A percentile compares a stretch with the other conserved stretches of the same genome.
phyloP scores from a whole-genome alignment of 1,140 invertebrate species.

The Cecropterus lyciades region DNA sequence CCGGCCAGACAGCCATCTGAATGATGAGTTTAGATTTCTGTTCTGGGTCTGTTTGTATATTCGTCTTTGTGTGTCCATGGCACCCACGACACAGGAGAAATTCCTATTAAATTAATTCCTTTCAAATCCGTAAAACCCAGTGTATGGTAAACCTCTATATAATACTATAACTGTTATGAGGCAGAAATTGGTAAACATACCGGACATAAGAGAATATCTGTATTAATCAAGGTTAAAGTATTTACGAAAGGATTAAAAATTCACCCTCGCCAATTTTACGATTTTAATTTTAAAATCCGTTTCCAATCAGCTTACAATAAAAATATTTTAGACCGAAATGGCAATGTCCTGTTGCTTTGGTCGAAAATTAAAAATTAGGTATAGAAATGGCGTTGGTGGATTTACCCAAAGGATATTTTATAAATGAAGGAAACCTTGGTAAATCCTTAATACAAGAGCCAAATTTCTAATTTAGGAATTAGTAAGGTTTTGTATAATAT shows the following conservation, averaged over 20 bases:
- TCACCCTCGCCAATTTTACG: neutral
- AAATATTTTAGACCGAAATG: conserved; percentile 13
- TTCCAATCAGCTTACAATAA: conserved; percentile 46
- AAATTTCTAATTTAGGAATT: no score
- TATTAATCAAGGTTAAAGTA: neutral
- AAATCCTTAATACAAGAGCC: neutral
- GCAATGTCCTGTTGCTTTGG: neutral
- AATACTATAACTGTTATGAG: no score
- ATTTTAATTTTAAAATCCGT: conserved; percentile 26
- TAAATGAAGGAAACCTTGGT: neutral
- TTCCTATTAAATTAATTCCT: no score
- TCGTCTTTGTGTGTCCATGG: no score
- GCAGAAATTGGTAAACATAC: no score
- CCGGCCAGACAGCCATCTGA: no score
- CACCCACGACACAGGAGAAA: no score
- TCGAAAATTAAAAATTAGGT: neutral
- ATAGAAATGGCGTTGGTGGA: neutral
- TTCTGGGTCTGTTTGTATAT: no score
- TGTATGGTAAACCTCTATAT: no score
- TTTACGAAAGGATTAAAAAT: neutral
- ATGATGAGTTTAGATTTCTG: no score
- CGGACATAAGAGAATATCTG: no score
- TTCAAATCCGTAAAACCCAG: no score
- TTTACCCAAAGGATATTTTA: neutral
- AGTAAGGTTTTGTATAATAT: neutral